These are phyloP conservation scores for Agrilus mali DNA, from an alignment of 2,888 invertebrate species.

Conservation along the genomic window DNA sequence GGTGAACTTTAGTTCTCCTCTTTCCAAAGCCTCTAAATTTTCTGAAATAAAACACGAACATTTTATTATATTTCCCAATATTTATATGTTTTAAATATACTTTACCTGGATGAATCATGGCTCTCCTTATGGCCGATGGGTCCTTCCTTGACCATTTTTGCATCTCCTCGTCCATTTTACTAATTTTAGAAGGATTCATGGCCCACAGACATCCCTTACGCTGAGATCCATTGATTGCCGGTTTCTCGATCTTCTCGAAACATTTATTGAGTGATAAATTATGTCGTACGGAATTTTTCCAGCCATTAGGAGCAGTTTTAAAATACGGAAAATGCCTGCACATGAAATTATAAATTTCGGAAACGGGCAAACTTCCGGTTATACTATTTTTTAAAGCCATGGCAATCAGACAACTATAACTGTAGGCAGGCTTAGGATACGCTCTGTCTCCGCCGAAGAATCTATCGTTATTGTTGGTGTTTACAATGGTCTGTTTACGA, in stretches of 20 bases:
- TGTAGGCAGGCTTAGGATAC: conserved; percentile 94
- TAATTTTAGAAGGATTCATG: conserved; percentile 87
- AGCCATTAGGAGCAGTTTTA: conserved; percentile 94
- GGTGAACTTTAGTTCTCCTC: conserved; percentile 77
- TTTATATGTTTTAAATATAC: conserved; percentile 2
- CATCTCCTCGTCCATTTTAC: conserved; percentile 97
- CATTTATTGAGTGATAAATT: conserved; percentile 96
- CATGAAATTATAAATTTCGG: conserved; percentile 98
- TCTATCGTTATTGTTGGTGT: conserved; percentile 14
- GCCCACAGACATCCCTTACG: conserved; percentile 91
- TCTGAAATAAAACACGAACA: conserved; percentile 35
- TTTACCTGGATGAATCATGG: conserved; percentile 85
- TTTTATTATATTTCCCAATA: background rate
- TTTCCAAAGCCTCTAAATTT: conserved; percentile 67
- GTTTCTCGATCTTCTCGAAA: conserved; percentile 96
- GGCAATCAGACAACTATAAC: conserved; percentile 95
- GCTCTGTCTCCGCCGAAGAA: conserved; percentile 42
- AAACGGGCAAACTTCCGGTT: conserved; percentile 89
- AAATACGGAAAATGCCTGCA: conserved; percentile 99
- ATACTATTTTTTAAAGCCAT: conserved; percentile 95
- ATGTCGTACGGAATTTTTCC: conserved; percentile 98
- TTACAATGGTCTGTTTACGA: conserved; percentile 13
- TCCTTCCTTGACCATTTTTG: conserved; percentile 96
- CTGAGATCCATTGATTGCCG: conserved; percentile 74
- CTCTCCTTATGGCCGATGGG: conserved; percentile 79